Conservation (phyloP, 2,797 vertebrate species). For the Psittacula echo region DNA sequence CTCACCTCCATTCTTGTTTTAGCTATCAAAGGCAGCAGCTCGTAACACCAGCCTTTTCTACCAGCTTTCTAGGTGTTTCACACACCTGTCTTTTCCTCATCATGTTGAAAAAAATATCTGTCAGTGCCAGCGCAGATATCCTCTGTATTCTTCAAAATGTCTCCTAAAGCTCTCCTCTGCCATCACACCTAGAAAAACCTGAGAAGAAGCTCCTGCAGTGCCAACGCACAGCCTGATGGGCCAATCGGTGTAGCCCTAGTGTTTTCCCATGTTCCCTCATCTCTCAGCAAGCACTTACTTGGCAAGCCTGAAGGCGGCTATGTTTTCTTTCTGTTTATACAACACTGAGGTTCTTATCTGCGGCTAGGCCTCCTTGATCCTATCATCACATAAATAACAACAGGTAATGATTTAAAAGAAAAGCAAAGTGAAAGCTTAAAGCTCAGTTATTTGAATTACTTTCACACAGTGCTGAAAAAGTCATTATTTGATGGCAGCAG, state of each 20-base stretch:
- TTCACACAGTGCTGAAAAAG: neutral
- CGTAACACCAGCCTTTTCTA: neutral
- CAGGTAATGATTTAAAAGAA: constrained; percentile 31
- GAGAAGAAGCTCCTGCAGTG: neutral
- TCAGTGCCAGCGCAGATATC: neutral
- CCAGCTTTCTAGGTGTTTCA: neutral
- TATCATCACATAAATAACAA: constrained; percentile 52
- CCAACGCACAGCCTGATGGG: neutral
- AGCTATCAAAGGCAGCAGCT: neutral
- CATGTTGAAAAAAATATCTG: neutral
- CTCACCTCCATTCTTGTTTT: neutral
- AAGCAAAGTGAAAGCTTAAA: neutral
- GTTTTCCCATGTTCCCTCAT: neutral
- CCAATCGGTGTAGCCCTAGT: rapidly evolving
- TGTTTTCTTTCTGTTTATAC: constrained; percentile 38
- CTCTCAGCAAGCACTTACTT: neutral
- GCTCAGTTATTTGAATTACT: neutral
- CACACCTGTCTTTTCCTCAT: neutral
- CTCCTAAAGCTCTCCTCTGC: neutral
- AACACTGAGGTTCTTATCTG: constrained; percentile 51
- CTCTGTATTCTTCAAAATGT: neutral
- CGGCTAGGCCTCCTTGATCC: constrained; percentile 42
- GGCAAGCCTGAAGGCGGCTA: constrained; percentile 1
- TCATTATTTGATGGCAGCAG: neutral
- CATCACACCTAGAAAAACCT: neutral